These are phyloP conservation scores for Caenorhabditis macrosperma DNA, from an alignment of 2,888 invertebrate genomes.

Conservation along the genomic window DNA sequence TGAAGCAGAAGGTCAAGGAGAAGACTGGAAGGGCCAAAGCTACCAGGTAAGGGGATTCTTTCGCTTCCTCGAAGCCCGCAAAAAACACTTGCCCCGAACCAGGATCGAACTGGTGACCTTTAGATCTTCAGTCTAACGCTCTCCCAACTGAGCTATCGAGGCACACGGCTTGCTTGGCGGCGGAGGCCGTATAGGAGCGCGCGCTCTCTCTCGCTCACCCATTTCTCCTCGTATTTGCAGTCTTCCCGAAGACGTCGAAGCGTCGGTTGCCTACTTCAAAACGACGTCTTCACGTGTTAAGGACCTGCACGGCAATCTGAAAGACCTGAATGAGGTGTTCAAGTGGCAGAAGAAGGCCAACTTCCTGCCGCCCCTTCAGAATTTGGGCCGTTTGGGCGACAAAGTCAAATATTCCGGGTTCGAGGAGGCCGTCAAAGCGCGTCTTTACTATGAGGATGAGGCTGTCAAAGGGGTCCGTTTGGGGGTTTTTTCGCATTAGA, in stretches of 20 bases:
- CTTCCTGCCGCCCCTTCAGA: constrained; percentile 12
- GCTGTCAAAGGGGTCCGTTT: constrained; percentile 22
- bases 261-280: constrained; percentile 32
- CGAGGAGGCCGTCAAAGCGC: constrained; percentile 20
- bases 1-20: constrained; percentile 54
- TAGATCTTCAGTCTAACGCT: constrained; percentile 81
- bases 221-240: constrained; percentile 6
- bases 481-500: too few species aligned
- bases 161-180: neutral
- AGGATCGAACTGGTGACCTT: constrained; percentile 80
- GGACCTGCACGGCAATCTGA: constrained; percentile 26
- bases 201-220: neutral
- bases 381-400: constrained; percentile 18
- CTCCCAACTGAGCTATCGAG: constrained; percentile 67
- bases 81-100: constrained; percentile 74
- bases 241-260: constrained; percentile 35
- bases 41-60: constrained; percentile 26
- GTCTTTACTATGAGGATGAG: constrained; percentile 10
- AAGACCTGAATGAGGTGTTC: constrained; percentile 30
- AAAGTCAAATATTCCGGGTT: constrained; percentile 32
- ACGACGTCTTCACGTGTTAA: constrained; percentile 18
- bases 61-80: neutral
- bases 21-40: constrained; percentile 42
- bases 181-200: neutral
- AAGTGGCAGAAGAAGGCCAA: constrained; percentile 48